phyloP scores from a whole-genome alignment of 2,888 invertebrate species.

The Liopterus haemorrhoidalis region DNA sequence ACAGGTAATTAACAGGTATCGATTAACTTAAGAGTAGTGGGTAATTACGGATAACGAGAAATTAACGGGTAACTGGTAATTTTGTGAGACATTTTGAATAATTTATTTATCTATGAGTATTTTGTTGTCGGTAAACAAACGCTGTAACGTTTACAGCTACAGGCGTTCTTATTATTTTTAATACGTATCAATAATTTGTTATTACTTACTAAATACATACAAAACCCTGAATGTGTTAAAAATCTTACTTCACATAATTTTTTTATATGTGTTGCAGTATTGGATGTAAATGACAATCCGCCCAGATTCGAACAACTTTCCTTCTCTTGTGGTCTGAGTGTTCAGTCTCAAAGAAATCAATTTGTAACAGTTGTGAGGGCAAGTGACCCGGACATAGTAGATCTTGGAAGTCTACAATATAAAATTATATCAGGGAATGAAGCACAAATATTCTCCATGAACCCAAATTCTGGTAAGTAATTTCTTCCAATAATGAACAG shows the following conservation, averaged over 20 bases:
- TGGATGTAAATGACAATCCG: slow-evolving; percentile 87
- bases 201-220: too few species aligned
- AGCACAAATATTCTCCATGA: slow-evolving; percentile 64
- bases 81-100: not conserved
- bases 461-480: slow-evolving; percentile 51
- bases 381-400: slow-evolving; percentile 78
- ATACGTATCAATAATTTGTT: too few species aligned
- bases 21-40: too few species aligned
- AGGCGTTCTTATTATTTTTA: too few species aligned
- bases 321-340: slow-evolving; percentile 70
- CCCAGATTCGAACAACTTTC: slow-evolving; percentile 78
- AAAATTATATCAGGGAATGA: slow-evolving; percentile 79
- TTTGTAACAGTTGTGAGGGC: slow-evolving; percentile 86
- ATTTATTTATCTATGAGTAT: too few species aligned
- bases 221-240: too few species aligned
- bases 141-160: slow-evolving; percentile 6
- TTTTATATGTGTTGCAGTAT: slow-evolving; percentile 49
- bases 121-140: not conserved
- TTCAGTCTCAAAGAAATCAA: slow-evolving; percentile 77
- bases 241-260: slow-evolving; percentile 10
- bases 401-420: slow-evolving; percentile 69
- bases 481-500: too few species aligned
- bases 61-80: not conserved
- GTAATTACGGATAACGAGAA: too few species aligned
- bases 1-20: too few species aligned